Base-by-base conservation (phyloP, 2,797 vertebrate genomes). In the Lepilemur septentrionalis region DNA sequence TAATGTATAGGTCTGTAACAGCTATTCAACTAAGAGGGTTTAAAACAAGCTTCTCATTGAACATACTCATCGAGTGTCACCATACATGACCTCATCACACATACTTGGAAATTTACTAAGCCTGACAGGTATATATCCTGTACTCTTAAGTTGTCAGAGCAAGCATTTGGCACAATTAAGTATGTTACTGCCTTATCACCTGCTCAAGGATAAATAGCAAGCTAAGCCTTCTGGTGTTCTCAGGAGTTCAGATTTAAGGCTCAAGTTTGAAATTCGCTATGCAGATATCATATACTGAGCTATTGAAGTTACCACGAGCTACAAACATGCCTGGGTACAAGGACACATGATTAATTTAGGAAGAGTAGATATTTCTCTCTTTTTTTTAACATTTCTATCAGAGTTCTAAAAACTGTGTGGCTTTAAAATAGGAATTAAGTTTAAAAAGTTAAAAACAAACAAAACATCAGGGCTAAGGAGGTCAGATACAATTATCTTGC, bases 51-150 rank as follows among this genome's bases (percentile, higher is more conserved):
- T 43, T 73, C 86, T 75, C 85, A 91, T 92, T 98, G 96, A 89
- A 76, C 61, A 83, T 84, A 92, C 73, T 96, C 92, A 65, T 90
- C 93, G 96, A 97, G 95, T 97, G 92, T 91, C 96, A 93, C 73
- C 85, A 96, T 96, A 89, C 76, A 69, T n/a, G 35, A 70, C 94
- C 92, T 86, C 91, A 81, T 95, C 93, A 97, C 78, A 95, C 1
- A 30, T 70, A 92, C 61, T 43, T 50, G 28, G 41, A 93, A 87
- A 90, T 73, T 48, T 91, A 63, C 17, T 3, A 61, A 89, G 35
- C 41, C 92, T 93, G 52, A 78, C 50, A 87, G 59, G 84, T 48
- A 57, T 8, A 43, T 38, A 28, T n/a, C 50, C 43, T 89, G 13
- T 32, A 35, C 43, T 46, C 30, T 76, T n/a, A 70, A 94, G 48